Evolutionary conservation across 1,140 invertebrate species (phyloP).

Genomic region (Penaeus chinensis): DNA sequence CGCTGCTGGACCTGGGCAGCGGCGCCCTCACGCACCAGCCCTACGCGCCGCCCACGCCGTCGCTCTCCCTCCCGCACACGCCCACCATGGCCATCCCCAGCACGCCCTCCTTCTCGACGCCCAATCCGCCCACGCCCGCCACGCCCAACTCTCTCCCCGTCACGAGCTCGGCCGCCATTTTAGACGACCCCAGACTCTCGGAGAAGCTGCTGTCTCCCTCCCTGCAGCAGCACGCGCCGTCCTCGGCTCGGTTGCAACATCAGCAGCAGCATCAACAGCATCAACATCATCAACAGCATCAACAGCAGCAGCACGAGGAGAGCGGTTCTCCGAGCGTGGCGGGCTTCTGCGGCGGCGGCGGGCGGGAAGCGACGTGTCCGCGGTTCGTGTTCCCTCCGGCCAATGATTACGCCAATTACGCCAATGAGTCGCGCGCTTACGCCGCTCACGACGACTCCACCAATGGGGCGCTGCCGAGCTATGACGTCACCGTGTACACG

Average conservation of each 20-base stretch:
- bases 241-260: neutral
- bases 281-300: neutral
- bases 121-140: constrained; percentile 13
- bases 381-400: constrained; percentile 27
- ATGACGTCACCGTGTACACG: constrained; percentile 54
- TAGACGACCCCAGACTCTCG: neutral
- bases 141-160: neutral
- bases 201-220: neutral
- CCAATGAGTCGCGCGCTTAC: constrained; percentile 20
- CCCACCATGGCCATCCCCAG: neutral
- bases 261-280: constrained; percentile 4
- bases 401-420: constrained; percentile 33
- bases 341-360: neutral
- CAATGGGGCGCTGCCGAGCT: constrained; percentile 33
- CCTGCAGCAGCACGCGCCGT: no score
- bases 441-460: constrained; percentile 19
- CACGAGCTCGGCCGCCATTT: neutral
- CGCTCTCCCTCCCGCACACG: constrained; percentile 9
- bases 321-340: neutral
- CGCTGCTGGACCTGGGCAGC: constrained; percentile 78
- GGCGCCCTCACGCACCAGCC: constrained; percentile 66
- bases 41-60: neutral
- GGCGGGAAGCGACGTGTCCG: neutral
- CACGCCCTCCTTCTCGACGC: neutral
- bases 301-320: neutral